phyloP scores from a whole-genome alignment of 1,140 invertebrate species.

The Meloidogyne exigua region DNA sequence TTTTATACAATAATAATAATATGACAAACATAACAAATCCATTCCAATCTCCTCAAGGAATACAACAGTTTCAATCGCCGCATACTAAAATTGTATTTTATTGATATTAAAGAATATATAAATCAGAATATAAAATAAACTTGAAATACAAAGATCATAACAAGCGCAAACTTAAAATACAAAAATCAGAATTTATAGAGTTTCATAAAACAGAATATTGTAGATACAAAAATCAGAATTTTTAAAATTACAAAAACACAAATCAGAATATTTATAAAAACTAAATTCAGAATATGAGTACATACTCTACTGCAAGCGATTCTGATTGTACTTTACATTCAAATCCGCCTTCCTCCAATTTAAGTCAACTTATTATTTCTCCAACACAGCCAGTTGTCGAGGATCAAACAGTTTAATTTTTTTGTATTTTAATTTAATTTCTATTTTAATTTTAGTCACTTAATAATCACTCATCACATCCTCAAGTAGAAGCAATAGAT shows the following conservation, averaged over 20 bases:
- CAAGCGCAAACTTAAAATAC: too few relatives aligned
- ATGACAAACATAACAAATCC: background rate
- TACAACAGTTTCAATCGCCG: background rate
- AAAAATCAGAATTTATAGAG: background rate
- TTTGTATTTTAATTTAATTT: too few relatives aligned
- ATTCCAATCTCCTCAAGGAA: background rate
- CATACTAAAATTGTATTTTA: background rate
- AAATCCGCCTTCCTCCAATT: background rate
- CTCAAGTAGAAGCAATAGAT: background rate
- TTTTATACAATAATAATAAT: background rate
- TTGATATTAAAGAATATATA: background rate
- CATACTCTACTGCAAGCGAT: background rate
- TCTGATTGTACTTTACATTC: background rate
- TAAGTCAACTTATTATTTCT: slow-evolving; percentile 1
- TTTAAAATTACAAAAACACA: background rate
- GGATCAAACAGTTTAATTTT: background rate
- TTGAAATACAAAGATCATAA: background rate
- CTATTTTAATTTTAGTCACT: too few relatives aligned
- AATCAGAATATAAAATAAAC: background rate
- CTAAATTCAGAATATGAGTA: background rate
- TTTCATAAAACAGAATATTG: too few relatives aligned
- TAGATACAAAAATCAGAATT: too few relatives aligned
- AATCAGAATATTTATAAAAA: background rate
- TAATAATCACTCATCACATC: background rate
- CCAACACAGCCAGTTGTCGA: background rate